Conservation (phyloP, 2,113 vertebrate genomes). For the Pithys albifrons region DNA sequence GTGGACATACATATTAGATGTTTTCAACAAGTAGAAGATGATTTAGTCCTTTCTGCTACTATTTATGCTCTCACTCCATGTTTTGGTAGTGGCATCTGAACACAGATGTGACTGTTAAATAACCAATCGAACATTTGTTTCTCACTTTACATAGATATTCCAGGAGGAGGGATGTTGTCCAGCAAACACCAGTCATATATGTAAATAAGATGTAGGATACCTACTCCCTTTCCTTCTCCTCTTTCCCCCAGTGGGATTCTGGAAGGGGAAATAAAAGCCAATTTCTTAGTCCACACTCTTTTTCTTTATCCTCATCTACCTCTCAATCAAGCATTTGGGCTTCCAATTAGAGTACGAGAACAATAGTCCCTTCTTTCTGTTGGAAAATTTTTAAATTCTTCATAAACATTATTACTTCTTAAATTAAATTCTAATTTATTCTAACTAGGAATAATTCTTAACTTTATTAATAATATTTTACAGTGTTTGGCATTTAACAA, state of each 20-base stretch:
- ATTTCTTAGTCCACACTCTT: background rate
- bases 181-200: background rate
- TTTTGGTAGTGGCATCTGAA: conserved; percentile 16
- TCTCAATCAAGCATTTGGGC: background rate
- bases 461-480: background rate
- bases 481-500: background rate
- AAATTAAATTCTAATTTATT: background rate
- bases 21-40: background rate
- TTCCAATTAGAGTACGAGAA: background rate
- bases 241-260: background rate
- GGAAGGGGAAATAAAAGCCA: background rate
- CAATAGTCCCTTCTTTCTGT: background rate
- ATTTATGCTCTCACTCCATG: background rate
- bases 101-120: conserved; percentile 15
- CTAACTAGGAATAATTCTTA: background rate
- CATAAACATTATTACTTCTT: background rate
- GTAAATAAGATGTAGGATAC: conserved; percentile 21
- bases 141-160: conserved; percentile 31
- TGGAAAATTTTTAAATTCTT: background rate
- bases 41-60: background rate
- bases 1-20: background rate
- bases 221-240: background rate
- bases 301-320: background rate
- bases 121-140: conserved; percentile 45
- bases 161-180: background rate